Evolutionary conservation across 2,888 invertebrate genomes (phyloP).

Genomic region (Drosophila koepferae): DNA sequence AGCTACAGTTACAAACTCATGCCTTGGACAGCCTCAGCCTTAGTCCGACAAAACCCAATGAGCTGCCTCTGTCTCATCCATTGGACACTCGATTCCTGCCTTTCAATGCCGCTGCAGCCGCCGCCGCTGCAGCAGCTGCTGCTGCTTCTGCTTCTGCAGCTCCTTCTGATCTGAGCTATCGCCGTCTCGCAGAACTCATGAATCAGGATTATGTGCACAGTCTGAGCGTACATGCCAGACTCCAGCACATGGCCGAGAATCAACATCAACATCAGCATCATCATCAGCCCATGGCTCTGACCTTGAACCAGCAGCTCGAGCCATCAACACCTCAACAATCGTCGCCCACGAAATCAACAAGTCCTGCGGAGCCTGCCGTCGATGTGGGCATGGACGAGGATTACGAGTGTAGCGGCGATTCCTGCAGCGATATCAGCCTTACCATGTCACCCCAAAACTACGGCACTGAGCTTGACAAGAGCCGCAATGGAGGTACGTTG

Average conservation of each 20-base stretch:
- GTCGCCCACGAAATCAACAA: slow-evolving; percentile 64
- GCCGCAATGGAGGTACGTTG: slow-evolving; percentile 77
- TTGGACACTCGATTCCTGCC: slow-evolving; percentile 77
- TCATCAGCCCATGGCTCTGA: slow-evolving; percentile 19
- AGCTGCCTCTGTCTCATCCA: slow-evolving; percentile 55
- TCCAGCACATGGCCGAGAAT: slow-evolving; percentile 63
- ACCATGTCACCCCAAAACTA: slow-evolving; percentile 84
- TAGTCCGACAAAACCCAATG: slow-evolving; percentile 49
- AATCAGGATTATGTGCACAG: slow-evolving; percentile 79
- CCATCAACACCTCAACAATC: slow-evolving; percentile 27
- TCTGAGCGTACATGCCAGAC: slow-evolving; percentile 72
- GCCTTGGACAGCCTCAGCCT: slow-evolving; percentile 51
- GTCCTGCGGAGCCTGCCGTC: slow-evolving; percentile 67
- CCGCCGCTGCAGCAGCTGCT: slow-evolving; percentile 45
- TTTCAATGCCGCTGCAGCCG: slow-evolving; percentile 52
- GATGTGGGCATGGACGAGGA: slow-evolving; percentile 84
- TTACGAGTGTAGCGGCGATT: slow-evolving; percentile 84
- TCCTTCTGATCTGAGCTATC: slow-evolving; percentile 67
- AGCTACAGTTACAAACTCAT: slow-evolving; percentile 43
- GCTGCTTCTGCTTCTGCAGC: slow-evolving; percentile 38
- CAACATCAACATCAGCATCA: slow-evolving; percentile 47
- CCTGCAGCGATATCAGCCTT: slow-evolving; percentile 85
- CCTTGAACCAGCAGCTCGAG: slow-evolving; percentile 20
- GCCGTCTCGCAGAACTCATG: slow-evolving; percentile 71
- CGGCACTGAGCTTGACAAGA: slow-evolving; percentile 82